phyloP scores from a whole-genome alignment of 1,140 invertebrate genomes.

The Cecropterus lyciades region DNA sequence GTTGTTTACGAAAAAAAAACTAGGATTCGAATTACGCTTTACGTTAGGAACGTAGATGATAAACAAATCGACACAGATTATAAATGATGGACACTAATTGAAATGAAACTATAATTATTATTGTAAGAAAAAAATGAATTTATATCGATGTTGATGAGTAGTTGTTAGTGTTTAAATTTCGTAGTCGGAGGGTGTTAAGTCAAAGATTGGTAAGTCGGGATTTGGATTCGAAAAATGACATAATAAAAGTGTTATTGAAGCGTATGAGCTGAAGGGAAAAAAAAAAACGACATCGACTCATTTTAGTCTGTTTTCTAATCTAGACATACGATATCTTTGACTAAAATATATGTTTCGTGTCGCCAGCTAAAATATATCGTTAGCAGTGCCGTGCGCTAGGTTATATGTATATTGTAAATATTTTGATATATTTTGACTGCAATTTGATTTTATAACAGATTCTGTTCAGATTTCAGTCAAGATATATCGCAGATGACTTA shows the following conservation, averaged over 20 bases:
- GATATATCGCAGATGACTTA: constrained; percentile 9
- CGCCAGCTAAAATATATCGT: constrained; percentile 19
- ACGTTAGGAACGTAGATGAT: not conserved
- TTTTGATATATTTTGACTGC: constrained; percentile 22
- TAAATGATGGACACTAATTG: not conserved
- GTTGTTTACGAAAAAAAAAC: not conserved
- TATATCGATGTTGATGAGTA: constrained; percentile 41
- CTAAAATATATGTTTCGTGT: constrained; percentile 8
- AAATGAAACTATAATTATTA: constrained; percentile 10
- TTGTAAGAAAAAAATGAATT: constrained; percentile 37
- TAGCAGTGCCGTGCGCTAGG: constrained; percentile 16
- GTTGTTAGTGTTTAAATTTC: constrained; percentile 29
- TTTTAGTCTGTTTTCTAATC: not conserved
- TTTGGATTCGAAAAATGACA: no score
- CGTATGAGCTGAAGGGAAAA: no score
- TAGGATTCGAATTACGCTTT: not conserved
- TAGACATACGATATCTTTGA: constrained; percentile 4
- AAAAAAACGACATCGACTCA: no score
- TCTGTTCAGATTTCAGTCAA: constrained; percentile 17
- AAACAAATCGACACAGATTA: not conserved
- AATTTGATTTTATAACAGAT: not conserved
- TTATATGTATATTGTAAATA: constrained; percentile 32
- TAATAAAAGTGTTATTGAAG: no score
- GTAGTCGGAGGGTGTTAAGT: not conserved
- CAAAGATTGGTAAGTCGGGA: not conserved